Evolutionary conservation across 2,888 invertebrate genomes (phyloP), one percentile per base, ranked within the genome.

Genomic region (Nematopogon swammerdamellus): DNA sequence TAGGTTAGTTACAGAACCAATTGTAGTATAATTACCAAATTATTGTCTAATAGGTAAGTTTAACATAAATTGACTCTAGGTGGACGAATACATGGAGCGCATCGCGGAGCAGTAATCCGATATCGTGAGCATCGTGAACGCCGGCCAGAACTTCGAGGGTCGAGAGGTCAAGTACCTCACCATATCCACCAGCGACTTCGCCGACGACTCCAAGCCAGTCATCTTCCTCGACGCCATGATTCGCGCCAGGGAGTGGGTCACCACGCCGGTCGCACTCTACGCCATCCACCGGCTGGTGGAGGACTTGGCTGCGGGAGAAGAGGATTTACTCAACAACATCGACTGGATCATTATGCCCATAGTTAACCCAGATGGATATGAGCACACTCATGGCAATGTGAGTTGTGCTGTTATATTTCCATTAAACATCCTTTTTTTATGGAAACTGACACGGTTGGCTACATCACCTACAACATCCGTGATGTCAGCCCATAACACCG

Each of bases 171-270:
- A 73, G 49, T 67, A 72, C 11, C 67, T 84, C 10, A 83, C 80
- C 53, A 73, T 86, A 44, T 81, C 80, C 16, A 73, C 68, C 47
- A 70, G 76, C 46, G 53, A 61, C 2, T 54, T 60, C 5, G 62
- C 62, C 30, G 54, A 48, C 18, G 17, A 50, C 2, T 61, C 62
- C 63, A 59, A 70, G 63, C 59, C 59, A 2, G 63, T 68, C 3
- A 65, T 77, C 51, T 64, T 76, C 45, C 53, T 77, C 44, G 79
- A 77, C 56, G 71, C 65, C 36, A 75, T 72, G 10, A 82, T 82
- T 46, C 83, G 83, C 59, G 83, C 82, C 0, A 70, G 83, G 8
- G 84, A 84, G 62, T 83, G 83, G 83, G 79, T 82, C 51, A 74
- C 82, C 1, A 80, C 81, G 0, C 68, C 74, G 1, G 72, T 68